phyloP scores from a whole-genome alignment of 2,888 invertebrate genomes.

The Gymnocheta viridis region DNA sequence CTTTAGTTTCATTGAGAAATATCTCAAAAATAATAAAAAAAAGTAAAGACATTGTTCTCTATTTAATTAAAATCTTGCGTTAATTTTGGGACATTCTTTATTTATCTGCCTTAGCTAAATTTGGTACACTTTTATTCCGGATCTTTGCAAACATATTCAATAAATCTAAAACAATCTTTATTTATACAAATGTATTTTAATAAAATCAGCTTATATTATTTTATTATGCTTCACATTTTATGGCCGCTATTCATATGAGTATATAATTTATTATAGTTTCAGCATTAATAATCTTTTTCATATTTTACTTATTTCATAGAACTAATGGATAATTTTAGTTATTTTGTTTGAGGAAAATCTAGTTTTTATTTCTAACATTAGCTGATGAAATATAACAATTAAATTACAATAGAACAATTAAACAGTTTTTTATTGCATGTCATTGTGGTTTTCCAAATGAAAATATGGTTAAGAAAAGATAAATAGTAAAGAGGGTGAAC shows the following conservation, averaged over 20 bases:
- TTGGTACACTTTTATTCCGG: too few relatives aligned
- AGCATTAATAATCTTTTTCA: not conserved
- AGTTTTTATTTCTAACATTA: not conserved
- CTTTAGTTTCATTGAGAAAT: too few relatives aligned
- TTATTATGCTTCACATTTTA: too few relatives aligned
- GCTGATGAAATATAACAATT: conserved; percentile 55
- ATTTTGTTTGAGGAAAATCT: conserved; percentile 5
- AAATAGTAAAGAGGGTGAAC: not conserved
- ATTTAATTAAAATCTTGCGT: too few relatives aligned
- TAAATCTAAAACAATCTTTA: too few relatives aligned
- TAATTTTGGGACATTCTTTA: too few relatives aligned
- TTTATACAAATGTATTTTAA: too few relatives aligned
- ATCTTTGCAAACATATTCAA: too few relatives aligned
- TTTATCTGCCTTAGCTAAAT: too few relatives aligned
- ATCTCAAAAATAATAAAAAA: too few relatives aligned
- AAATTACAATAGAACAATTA: conserved; percentile 38
- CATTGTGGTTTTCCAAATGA: conserved; percentile 9
- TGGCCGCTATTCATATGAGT: not conserved
- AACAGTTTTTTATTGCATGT: conserved; percentile 7
- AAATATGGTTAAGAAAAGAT: not conserved
- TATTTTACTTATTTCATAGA: not conserved
- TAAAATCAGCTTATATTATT: too few relatives aligned
- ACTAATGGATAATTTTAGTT: not conserved
- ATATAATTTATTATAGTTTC: not conserved
- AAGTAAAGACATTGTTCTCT: too few relatives aligned